A percentile compares a stretch with the other conserved stretches of the same genome.
Evolutionary conservation across 30 jellyfish, hydroid and myxozoan genomes (phyloP).

Genomic region (Turritopsis rubra): DNA sequence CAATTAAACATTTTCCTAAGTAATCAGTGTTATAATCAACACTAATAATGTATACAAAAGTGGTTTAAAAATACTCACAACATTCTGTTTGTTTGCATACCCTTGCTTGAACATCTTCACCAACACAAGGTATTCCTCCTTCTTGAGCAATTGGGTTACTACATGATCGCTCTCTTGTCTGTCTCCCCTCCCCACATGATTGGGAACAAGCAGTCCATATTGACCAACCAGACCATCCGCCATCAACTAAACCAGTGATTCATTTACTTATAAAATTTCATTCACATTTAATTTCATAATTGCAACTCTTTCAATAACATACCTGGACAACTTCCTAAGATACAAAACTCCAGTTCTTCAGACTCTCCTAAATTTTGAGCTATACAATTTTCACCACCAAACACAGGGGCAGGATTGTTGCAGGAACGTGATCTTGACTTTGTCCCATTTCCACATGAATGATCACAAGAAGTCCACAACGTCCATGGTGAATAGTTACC

Average conservation of each 20-base stretch:
- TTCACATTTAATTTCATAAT: not conserved
- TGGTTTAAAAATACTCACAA: conserved; percentile 39
- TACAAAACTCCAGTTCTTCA: conserved; percentile 36
- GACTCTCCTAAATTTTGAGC: conserved; percentile 34
- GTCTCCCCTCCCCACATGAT: conserved; percentile 63
- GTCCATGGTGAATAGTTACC: conserved; percentile 78
- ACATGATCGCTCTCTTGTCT: conserved; percentile 54
- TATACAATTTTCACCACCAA: conserved; percentile 65
- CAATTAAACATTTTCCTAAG: not conserved
- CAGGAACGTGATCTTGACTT: conserved; percentile 60
- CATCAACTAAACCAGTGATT: conserved; percentile 42
- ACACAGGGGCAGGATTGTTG: conserved; percentile 58
- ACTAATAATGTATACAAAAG: not conserved
- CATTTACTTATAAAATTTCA: not conserved
- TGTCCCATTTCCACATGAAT: conserved; percentile 74
- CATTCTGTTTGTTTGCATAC: conserved; percentile 75
- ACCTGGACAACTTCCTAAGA: conserved; percentile 66
- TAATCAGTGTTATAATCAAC: not conserved
- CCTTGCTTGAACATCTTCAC: conserved; percentile 32
- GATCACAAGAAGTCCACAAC: conserved; percentile 59
- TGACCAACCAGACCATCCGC: conserved; percentile 70
- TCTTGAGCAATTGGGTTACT: conserved; percentile 69
- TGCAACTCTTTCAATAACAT: not conserved
- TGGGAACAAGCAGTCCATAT: conserved; percentile 72
- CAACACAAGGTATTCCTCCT: conserved; percentile 68